phyloP scores from a whole-genome alignment of 2,888 invertebrate genomes.

The Silvanus unidentatus region DNA sequence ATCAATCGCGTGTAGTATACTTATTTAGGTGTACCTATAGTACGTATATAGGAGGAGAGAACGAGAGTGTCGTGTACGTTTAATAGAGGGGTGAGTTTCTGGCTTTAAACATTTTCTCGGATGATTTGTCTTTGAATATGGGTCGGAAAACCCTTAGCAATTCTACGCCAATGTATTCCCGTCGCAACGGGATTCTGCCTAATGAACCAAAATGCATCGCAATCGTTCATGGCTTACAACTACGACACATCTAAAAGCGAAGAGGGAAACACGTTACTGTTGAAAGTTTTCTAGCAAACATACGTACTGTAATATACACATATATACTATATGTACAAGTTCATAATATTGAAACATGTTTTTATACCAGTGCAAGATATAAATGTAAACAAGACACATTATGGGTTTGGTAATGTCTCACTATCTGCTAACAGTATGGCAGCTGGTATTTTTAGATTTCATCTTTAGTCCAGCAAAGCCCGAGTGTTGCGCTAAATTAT shows the following conservation, averaged over 20 bases:
- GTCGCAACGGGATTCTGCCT: constrained; percentile 14
- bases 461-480: constrained; percentile 10
- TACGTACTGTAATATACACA: background rate
- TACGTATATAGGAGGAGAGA: background rate
- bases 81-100: constrained; percentile 13
- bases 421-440: constrained; percentile 9
- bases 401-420: constrained; percentile 7
- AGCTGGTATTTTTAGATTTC: constrained; percentile 18
- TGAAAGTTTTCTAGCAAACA: constrained; percentile 7
- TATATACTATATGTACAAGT: background rate
- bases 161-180: constrained; percentile 15
- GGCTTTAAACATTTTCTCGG: constrained; percentile 11
- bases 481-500: constrained; percentile 15
- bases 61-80: background rate
- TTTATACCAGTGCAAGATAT: constrained; percentile 12
- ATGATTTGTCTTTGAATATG: constrained; percentile 18
- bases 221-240: constrained; percentile 15
- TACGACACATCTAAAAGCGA: background rate
- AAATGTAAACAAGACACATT: constrained; percentile 15
- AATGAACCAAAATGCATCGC: constrained; percentile 17
- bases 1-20: no score
- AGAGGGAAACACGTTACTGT: background rate
- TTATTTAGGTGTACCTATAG: no score
- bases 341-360: constrained; percentile 12
- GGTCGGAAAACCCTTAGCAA: constrained; percentile 16